phyloP scores from a whole-genome alignment of 2,888 invertebrate genomes.

The Sminthurinus aureus region DNA sequence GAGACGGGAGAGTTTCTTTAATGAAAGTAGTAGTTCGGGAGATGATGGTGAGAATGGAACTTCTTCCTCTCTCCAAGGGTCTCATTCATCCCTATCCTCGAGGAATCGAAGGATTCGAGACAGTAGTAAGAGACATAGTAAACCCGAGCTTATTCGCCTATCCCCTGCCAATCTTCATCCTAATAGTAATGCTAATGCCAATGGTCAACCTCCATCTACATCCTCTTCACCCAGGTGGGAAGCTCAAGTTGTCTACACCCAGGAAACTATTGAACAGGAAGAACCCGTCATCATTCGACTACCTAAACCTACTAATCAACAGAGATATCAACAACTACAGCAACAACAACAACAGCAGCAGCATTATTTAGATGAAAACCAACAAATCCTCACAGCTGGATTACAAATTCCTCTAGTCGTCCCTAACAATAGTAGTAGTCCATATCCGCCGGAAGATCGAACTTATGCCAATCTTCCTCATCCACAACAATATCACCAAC shows the following conservation, averaged over 20 bases:
- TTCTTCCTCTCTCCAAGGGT: conserved; percentile 52
- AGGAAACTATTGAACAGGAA: conserved; percentile 51
- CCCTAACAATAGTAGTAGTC: conserved; percentile 9
- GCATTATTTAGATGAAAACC: background rate
- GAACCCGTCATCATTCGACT: conserved; percentile 53
- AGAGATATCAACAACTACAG: conserved; percentile 10
- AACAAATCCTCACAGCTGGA: background rate
- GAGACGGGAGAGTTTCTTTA: conserved; percentile 56
- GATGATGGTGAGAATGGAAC: conserved; percentile 47
- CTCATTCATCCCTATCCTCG: conserved; percentile 57
- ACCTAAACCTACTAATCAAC: conserved; percentile 35
- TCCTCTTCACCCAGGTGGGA: conserved; percentile 51
- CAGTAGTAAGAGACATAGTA: background rate
- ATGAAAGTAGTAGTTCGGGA: conserved; percentile 51
- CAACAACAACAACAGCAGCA: conserved; percentile 9
- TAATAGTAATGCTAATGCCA: background rate
- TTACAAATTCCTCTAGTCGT: conserved; percentile 38
- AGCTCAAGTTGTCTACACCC: conserved; percentile 57
- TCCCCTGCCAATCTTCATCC: conserved; percentile 4
- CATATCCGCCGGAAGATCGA: conserved; percentile 36
- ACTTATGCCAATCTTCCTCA: conserved; percentile 43
- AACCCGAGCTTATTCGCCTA: conserved; percentile 20
- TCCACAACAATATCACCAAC: background rate
- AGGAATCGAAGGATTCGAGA: conserved; percentile 44
- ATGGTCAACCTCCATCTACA: background rate